Conservation (phyloP, 2,888 invertebrate species). For the Tetheella fluctuosa region DNA sequence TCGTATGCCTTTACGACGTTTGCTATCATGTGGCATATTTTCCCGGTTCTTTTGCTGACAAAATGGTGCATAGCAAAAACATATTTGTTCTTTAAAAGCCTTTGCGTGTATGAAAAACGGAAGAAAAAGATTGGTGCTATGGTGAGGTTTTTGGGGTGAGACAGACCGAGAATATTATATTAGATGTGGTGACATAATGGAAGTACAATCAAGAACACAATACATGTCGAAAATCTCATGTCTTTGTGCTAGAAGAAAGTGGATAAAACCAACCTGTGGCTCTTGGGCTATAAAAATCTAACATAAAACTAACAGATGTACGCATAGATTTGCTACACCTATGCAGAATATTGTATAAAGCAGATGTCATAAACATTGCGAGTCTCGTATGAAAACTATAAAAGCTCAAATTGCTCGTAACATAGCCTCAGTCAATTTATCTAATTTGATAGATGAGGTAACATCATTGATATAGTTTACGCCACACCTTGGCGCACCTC, state of each 20-base stretch:
- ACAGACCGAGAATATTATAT: neutral
- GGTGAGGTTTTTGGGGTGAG: neutral
- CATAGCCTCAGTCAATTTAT: neutral
- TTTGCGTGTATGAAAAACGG: neutral
- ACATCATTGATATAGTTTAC: slow-evolving; percentile 1
- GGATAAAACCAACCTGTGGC: slow-evolving; percentile 3
- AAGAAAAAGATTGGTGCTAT: neutral
- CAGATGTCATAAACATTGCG: neutral
- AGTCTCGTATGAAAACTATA: slow-evolving; percentile 1
- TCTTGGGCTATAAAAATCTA: neutral
- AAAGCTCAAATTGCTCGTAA: slow-evolving; percentile 5
- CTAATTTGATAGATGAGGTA: slow-evolving; percentile 8
- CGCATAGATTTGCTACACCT: slow-evolving; percentile 3
- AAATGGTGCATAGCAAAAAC: neutral
- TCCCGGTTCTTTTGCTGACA: neutral
- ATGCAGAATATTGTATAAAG: slow-evolving; percentile 8
- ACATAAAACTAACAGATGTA: slow-evolving; percentile 5
- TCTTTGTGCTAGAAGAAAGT: neutral
- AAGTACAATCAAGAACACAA: too few relatives aligned
- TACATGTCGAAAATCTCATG: too few relatives aligned
- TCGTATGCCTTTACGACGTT: slow-evolving; percentile 1
- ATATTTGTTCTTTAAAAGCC: slow-evolving; percentile 6
- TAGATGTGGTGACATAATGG: too few relatives aligned
- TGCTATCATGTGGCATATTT: neutral
- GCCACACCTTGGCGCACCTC: neutral